These are phyloP conservation scores for Mythimna impura DNA, from an alignment of 2,888 invertebrate species.

Conservation along the genomic window DNA sequence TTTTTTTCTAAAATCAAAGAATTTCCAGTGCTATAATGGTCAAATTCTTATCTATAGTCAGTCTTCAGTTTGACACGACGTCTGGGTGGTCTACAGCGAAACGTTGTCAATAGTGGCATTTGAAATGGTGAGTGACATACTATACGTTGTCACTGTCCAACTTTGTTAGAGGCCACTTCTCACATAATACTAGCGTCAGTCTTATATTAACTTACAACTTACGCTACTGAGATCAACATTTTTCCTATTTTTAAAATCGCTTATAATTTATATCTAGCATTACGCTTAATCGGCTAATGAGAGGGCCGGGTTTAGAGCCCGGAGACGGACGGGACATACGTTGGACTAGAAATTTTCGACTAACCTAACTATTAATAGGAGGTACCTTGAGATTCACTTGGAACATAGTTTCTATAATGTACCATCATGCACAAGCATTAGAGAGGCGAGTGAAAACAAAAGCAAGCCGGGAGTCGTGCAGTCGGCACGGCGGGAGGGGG, in stretches of 20 bases:
- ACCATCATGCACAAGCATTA: constrained; percentile 47
- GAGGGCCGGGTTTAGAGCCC: constrained; percentile 48
- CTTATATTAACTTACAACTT: constrained; percentile 74
- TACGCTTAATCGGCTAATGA: constrained; percentile 71
- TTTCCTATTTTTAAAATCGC: constrained; percentile 64
- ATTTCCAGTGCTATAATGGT: constrained; percentile 56
- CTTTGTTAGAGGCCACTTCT: constrained; percentile 65
- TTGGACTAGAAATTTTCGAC: constrained; percentile 52
- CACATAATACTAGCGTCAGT: constrained; percentile 75
- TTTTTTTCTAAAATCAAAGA: constrained; percentile 66
- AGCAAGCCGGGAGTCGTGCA: constrained; percentile 41
- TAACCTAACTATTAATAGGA: constrained; percentile 45
- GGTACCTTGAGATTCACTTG: constrained; percentile 32
- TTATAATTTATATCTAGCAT: constrained; percentile 68
- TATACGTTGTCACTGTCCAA: constrained; percentile 61
- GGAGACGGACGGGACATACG: constrained; percentile 40
- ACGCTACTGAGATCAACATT: constrained; percentile 72
- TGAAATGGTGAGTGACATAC: constrained; percentile 49
- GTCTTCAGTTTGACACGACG: constrained; percentile 50
- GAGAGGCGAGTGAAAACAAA: constrained; percentile 33
- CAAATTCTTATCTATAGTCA: constrained; percentile 53
- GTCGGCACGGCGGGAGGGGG: constrained; percentile 32
- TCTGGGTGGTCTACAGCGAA: constrained; percentile 26
- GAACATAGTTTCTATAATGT: constrained; percentile 30
- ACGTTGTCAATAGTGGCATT: constrained; percentile 36